Percentiles rank a stretch among this genome's conserved stretches.
These are phyloP conservation scores for Crocuta crocuta DNA, from an alignment of 2,113 vertebrate genomes.

Conservation along the genomic window DNA sequence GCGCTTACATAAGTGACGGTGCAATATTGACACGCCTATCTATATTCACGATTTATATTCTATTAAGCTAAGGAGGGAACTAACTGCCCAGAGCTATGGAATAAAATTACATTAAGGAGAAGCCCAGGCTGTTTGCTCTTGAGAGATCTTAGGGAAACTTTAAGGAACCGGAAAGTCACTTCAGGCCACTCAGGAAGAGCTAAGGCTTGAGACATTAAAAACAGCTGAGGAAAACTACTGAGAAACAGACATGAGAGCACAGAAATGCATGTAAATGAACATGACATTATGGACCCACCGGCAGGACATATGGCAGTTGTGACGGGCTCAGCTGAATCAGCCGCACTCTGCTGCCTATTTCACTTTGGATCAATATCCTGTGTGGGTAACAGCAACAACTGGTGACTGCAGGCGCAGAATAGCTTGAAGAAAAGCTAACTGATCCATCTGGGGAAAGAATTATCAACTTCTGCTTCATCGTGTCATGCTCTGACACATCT, in stretches of 20 bases:
- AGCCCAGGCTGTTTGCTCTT: background rate
- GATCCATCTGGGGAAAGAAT: background rate
- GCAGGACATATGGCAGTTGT: background rate
- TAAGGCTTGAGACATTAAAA: background rate
- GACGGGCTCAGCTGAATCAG: background rate
- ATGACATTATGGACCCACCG: background rate
- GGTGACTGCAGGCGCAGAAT: background rate
- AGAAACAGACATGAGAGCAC: background rate
- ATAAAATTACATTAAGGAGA: background rate
- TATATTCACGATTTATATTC: background rate
- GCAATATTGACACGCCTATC: background rate
- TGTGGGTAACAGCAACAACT: background rate
- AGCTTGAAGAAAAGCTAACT: background rate
- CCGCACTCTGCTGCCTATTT: background rate
- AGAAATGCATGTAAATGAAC: background rate
- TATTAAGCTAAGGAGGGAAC: background rate
- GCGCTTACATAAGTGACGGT: conserved; percentile 57
- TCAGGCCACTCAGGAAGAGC: background rate
- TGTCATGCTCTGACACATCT: background rate
- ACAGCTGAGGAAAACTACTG: background rate
- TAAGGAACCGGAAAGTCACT: background rate
- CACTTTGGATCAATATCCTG: background rate
- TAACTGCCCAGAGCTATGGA: background rate
- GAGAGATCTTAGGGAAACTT: conserved; percentile 7
- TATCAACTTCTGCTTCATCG: background rate